phyloP scores from a whole-genome alignment of 2,888 invertebrate species.

The Lingula anatina region DNA sequence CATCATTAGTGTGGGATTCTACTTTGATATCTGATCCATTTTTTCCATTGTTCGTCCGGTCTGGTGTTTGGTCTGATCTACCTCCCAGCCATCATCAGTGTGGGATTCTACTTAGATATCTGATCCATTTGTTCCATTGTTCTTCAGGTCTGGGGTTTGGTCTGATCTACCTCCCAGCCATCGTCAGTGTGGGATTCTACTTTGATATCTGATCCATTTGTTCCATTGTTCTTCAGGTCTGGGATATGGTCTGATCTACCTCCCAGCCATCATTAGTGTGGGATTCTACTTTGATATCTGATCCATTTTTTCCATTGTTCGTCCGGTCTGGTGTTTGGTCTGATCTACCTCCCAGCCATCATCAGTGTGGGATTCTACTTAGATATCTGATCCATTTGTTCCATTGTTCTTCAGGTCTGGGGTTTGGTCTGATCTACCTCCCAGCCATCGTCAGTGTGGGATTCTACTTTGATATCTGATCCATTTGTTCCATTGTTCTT shows the following conservation, averaged over 20 bases:
- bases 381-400: conserved; percentile 61
- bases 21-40: conserved; percentile 86
- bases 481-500: no score
- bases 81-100: conserved; percentile 94
- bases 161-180: conserved; percentile 94
- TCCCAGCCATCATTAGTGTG: conserved; percentile 96
- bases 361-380: conserved; percentile 97
- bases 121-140: conserved; percentile 4
- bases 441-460: conserved; percentile 98
- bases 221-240: conserved; percentile 60
- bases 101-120: conserved; percentile 98
- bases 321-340: conserved; percentile 85
- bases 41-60: conserved; percentile 57
- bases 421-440: conserved; percentile 94
- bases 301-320: conserved; percentile 8
- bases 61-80: conserved; percentile 95
- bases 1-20: conserved; percentile 94
- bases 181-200: conserved; percentile 95
- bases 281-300: conserved; percentile 98
- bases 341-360: conserved; percentile 96
- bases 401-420: conserved; percentile 64
- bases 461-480: conserved; percentile 97
- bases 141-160: conserved; percentile 84
- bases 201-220: conserved; percentile 75
- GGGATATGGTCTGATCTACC: conserved; percentile 94